Conservation (phyloP, 2,797 vertebrate genomes). For the Trachops cirrhosus region DNA sequence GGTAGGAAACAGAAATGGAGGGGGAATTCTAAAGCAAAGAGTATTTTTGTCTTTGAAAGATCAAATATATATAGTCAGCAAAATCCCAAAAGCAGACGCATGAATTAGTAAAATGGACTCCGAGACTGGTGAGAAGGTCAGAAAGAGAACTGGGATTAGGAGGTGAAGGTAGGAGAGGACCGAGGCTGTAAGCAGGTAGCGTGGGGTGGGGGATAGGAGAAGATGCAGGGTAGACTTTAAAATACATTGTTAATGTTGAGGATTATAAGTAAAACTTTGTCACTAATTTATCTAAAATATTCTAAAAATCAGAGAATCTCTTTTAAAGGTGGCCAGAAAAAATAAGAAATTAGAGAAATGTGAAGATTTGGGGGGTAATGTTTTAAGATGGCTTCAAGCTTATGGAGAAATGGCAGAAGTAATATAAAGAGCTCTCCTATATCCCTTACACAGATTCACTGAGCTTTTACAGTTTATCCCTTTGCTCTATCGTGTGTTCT, state of each 20-base stretch:
- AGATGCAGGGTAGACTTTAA: not conserved
- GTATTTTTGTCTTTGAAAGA: slow-evolving; percentile 31
- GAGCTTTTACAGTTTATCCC: not conserved
- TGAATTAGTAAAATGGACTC: not conserved
- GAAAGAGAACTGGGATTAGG: not conserved
- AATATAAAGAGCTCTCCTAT: not conserved
- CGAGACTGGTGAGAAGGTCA: not conserved
- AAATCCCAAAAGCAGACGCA: not conserved
- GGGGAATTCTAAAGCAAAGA: not conserved
- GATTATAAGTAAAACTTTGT: not conserved
- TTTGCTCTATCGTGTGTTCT: not conserved
- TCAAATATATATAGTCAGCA: slow-evolving; percentile 26
- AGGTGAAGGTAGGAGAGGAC: not conserved
- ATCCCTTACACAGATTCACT: not conserved
- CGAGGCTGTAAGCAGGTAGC: not conserved
- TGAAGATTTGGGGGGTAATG: not conserved
- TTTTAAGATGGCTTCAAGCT: not conserved
- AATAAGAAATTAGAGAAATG: not conserved
- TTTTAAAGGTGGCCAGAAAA: not conserved
- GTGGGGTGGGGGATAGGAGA: not conserved
- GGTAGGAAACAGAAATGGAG: slow-evolving; percentile 52
- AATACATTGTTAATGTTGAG: not conserved
- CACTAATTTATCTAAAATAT: not conserved
- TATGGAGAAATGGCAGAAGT: not conserved
- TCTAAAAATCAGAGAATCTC: not conserved